These are phyloP conservation scores for Gymnoscopelus microlampas DNA, from an alignment of 2,797 vertebrate genomes.

Conservation along the genomic window DNA sequence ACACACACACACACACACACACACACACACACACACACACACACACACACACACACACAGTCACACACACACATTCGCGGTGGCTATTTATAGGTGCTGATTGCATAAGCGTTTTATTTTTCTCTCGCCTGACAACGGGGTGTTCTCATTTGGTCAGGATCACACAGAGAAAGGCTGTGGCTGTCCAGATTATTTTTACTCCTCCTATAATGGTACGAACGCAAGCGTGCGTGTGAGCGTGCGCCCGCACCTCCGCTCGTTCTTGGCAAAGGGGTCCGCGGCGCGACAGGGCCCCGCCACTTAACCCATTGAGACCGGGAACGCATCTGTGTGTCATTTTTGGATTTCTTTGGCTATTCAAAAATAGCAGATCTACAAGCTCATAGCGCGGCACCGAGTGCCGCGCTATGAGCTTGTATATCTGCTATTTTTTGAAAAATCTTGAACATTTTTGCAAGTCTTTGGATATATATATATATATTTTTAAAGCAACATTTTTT, in stretches of 20 bases:
- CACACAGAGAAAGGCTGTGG: conserved; percentile 63
- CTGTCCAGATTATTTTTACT: conserved; percentile 66
- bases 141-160: conserved; percentile 68
- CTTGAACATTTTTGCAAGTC: too few relatives aligned
- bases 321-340: too few relatives aligned
- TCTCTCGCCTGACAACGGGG: conserved; percentile 48
- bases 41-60: conserved; percentile 23
- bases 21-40: conserved; percentile 43
- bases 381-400: too few relatives aligned
- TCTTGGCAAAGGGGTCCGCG: conserved; percentile 53
- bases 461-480: too few relatives aligned
- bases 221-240: too few relatives aligned
- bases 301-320: too few relatives aligned
- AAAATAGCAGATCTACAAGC: too few relatives aligned
- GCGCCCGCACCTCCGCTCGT: conserved; percentile 35
- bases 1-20: conserved; percentile 43
- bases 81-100: conserved; percentile 68
- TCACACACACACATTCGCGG: conserved; percentile 40
- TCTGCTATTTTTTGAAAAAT: too few relatives aligned
- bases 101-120: conserved; percentile 66
- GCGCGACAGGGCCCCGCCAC: conserved; percentile 47
- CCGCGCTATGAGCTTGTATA: too few relatives aligned
- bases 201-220: not conserved
- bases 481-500: too few relatives aligned
- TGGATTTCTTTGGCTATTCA: too few relatives aligned